Evolutionary conservation across 2,113 vertebrate species (phyloP).

Genomic region (Gymnorhina tibicen): DNA sequence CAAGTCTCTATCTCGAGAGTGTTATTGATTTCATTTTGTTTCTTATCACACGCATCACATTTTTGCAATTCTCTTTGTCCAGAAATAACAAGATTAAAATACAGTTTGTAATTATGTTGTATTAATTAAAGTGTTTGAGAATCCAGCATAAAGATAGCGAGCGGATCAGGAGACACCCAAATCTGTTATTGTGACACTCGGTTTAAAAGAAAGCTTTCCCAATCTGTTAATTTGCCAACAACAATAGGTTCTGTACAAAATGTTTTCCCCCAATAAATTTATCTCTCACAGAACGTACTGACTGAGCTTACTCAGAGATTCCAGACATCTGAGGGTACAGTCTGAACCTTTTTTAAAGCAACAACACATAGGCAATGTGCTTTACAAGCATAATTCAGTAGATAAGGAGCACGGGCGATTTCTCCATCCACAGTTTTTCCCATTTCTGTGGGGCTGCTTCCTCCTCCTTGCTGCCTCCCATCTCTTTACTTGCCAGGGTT

Average conservation of each 20-base stretch:
- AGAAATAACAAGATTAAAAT: conserved; percentile 33
- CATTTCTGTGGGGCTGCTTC: not conserved
- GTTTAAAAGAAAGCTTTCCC: not conserved
- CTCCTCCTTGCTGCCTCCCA: not conserved
- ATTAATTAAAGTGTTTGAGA: not conserved
- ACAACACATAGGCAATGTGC: rapidly evolving
- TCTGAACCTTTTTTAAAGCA: not conserved
- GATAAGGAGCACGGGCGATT: not conserved
- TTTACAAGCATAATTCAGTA: not conserved
- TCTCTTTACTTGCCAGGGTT: not conserved
- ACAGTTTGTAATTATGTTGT: not conserved
- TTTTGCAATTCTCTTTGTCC: conserved; percentile 17
- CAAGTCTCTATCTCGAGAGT: not conserved
- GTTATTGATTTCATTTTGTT: not conserved
- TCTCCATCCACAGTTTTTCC: not conserved
- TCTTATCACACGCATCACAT: not conserved
- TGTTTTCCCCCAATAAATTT: not conserved
- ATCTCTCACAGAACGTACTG: not conserved
- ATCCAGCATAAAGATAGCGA: not conserved
- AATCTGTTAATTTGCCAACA: conserved; percentile 5
- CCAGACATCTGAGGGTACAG: not conserved
- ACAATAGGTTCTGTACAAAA: conserved; percentile 12
- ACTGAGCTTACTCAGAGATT: not conserved
- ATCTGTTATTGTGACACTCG: not conserved
- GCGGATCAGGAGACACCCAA: conserved; percentile 3